These are phyloP conservation scores for Maccullochella peelii DNA, from an alignment of 2,113 vertebrate genomes.

Conservation along the genomic window DNA sequence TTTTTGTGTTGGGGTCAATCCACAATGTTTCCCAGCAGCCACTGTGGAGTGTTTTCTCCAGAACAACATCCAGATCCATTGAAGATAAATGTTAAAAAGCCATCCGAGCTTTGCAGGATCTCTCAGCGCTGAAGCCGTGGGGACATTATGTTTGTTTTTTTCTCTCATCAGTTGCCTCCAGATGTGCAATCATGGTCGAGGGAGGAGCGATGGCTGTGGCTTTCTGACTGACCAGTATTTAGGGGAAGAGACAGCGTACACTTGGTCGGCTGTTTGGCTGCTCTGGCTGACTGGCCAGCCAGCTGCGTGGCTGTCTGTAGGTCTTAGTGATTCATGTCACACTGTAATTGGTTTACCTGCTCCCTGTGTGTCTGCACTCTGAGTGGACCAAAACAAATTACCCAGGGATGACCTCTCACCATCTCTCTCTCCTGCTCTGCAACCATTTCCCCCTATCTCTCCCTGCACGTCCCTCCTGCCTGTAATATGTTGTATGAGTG, in stretches of 20 bases:
- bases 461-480: constrained; percentile 53
- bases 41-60: constrained; percentile 17
- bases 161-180: constrained; percentile 45
- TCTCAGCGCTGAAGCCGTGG: constrained; percentile 7
- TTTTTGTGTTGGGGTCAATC: neutral
- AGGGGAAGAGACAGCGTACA: constrained; percentile 42
- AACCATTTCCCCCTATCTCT: constrained; percentile 53
- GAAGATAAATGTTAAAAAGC: constrained; percentile 30
- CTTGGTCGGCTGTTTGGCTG: constrained; percentile 39
- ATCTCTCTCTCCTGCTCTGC: constrained; percentile 65
- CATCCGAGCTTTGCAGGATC: constrained; percentile 2
- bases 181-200: constrained; percentile 57
- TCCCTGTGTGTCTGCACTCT: constrained; percentile 81
- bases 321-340: constrained; percentile 84
- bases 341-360: constrained; percentile 85
- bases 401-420: constrained; percentile 81
- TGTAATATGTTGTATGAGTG: constrained; percentile 64
- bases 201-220: constrained; percentile 43
- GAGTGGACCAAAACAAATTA: constrained; percentile 84
- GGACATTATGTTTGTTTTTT: constrained; percentile 44
- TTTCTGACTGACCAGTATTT: constrained; percentile 71
- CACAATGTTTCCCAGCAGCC: constrained; percentile 6
- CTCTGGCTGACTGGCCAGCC: constrained; percentile 46
- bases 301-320: constrained; percentile 73
- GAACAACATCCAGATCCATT: constrained; percentile 22